Evolutionary conservation across 2,888 invertebrate genomes (phyloP), one percentile per base, ranked within the genome.

Genomic region (Cheilosia grossa): DNA sequence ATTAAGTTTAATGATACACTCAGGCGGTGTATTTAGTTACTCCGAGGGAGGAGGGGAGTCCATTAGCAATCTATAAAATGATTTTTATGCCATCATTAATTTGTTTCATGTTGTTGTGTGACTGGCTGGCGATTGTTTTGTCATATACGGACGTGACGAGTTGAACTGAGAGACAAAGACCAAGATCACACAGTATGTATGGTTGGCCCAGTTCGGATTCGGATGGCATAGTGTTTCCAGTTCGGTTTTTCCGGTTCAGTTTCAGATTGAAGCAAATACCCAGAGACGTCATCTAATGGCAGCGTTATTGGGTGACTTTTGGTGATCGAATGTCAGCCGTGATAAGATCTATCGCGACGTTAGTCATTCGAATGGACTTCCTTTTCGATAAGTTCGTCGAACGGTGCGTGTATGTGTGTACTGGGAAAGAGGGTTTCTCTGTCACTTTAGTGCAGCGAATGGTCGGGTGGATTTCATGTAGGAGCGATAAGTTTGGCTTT

Each of bases 81-180:
- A 81, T 67, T 85, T 81, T 85, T 75, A 85, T 85, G 66, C 75
- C 72, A 85, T 81, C 85, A 85, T 85, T 81, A 85, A 85, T 72
- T 79, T 79, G 47, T 66, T 53, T 70, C 40, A 53, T 56, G 64
- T 64, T 67, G 56, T 49, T 58, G 24, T 19, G 27, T 27, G 27
- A 27, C 27, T 27, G 53, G 27, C 47, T 37, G 49, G 51, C 37
- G 24, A 42, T 67, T 69, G 63, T 79, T 17, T 54, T 59, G 77
- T 30, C 30, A 24, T 5, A 13, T 33, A n/a, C n/a, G 10, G 13
- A 73, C 64, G 79, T 79, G 79, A 79, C 73, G 79, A 72, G 66
- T 72, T 59, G 72, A 58, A 30, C 15, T 21, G 49, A 30, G 40
- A 40, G 24, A 33, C 69, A 19, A 37, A 30, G 30, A 30, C 51